Evolutionary conservation across 37 sponge, comb jelly and placozoan species (phyloP), one percentile per base, ranked within the genome.

Genomic region (Theonella swinhoei): DNA sequence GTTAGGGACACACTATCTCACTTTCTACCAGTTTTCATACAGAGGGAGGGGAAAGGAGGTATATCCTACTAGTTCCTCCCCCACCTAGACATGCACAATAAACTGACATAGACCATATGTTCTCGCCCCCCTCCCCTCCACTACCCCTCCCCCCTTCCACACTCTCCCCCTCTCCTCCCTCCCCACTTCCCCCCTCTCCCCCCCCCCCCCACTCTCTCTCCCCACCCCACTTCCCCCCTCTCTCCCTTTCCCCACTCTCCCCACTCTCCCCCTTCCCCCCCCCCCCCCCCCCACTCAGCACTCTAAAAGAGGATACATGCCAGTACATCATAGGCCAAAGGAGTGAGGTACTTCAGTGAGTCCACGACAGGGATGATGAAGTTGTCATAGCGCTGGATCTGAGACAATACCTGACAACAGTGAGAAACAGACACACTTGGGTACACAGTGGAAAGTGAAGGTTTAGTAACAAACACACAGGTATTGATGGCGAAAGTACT

Each of bases 301-400:
- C n/a, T n/a, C n/a, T n/a, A n/a, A n/a, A 72, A 9, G 17, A 81
- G 90, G 91, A 94, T 95, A 95, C 96, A 94, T 0, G 95, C 88
- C 1, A 97, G 88, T 28, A 94, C 80, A 63, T 97, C 97, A 35
- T 94, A 94, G 29, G 90, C 93, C 30, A 97, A 68, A 1, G 95
- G 90, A 39, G 95, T 88, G 43, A 97, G 88, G 75, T 91, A 98
- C 91, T 98, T 98, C 70, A 98, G 81, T 0, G 99, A 86, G 58
- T 98, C 96, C 40, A 98, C 96, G 20, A 96, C 94, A 37, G 99
- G 99, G 20, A 89, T 78, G 23, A 98, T 98, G 64, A 98, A 85
- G 60, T 98, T 98, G 61, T 98, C 99, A 64, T 89, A 98, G 8
- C 78, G 79, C 87, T 98, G 99, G 34, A 98, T 92, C 63, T 98